Base-by-base conservation (phyloP, 2,113 vertebrate genomes). In the Melospiza georgiana region DNA sequence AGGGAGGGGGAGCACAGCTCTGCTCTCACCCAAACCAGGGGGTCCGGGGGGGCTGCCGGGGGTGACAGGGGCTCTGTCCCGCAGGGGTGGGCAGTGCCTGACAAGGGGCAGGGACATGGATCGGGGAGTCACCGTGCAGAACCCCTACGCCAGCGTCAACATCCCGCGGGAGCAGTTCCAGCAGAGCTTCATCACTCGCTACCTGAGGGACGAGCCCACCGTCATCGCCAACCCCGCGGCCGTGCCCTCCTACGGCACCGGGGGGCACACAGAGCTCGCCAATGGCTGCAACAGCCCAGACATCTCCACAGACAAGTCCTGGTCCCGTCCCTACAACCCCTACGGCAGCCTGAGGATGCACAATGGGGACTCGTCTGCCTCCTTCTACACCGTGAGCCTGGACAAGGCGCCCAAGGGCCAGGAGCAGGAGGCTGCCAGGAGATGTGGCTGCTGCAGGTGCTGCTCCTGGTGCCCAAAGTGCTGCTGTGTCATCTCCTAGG, bases 91-190 rank as follows among this genome's bases (percentile, higher is more conserved):
- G 41, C 25, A 4, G 2, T n/a, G n/a, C 78, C 10, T 52, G 67
- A 20, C 3, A 0, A 5, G 2, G 11, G 35, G 12, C 39, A 44
- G n/a, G 31, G 79, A 90, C 74, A 98, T 97, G 98, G 98, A 99
- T 83, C 97, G 95, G 7, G 98, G 98, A 5, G 28, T 96, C 78
- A 95, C 93, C 6, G 57, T 98, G 44, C 95, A 98, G 95, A 99
- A 98, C 84, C 98, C 98, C 1, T 99, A 98, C 0, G 95, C 98
- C 67, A 97, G 97, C 0, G 88, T 99, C 80, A 97, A 88, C 96
- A 98, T 99, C 87, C 98, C 98, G 0, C 96, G 97, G 27, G 98
- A 98, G 5, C 98, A 98, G 72, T 97, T 99, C 72, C 96, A 97
- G 88, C 97, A 97, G 20, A 95, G 96, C 92, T 97, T 98, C 83